Evolutionary conservation across 1,140 invertebrate genomes (phyloP), one percentile per base, ranked within the genome.

Genomic region (Drosophila elegans): DNA sequence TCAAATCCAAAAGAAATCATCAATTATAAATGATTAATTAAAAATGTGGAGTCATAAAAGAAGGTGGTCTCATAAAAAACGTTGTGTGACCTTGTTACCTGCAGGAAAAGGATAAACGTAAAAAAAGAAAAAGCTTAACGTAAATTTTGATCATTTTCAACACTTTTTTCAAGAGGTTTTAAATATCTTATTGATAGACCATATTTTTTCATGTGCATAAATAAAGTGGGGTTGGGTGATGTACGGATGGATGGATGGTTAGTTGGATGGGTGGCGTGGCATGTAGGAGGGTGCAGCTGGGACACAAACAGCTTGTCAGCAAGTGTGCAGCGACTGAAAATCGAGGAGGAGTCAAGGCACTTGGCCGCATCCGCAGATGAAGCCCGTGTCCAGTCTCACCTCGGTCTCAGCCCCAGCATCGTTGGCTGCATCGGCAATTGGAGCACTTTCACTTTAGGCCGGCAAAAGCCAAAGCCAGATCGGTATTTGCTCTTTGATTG

Each of bases 401-500:
- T 39, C 49, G 12, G 16, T 44, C 42, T 9, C 29, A 46, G 61
- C 32, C 25, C 5, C 4, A 34, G 62, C 39, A 21, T 41, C 46
- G 34, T 66, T 25, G 42, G 49, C 10, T 38, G 63, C 63, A 48
- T 59, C 57, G 53, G 64, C 84, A 89, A 89, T 78, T 89, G 85
- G 84, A 89, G 84, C 84, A 89, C 84, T 89, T 89, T 89, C 84
- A 89, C 84, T 89, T 89, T 89, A 73, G 68, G 68, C 68, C 67
- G 51, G 42, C 67, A 41, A 66, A 21, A 60, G 49, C 67, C 66
- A 29, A 42, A 80, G 85, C 78, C 80, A 75, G 67, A 78, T 74
- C 73, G 82, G 79, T 88, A 79, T 89, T 89, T 74, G 74, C 74
- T 68, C 77, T 80, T 84, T 89, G 83, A 88, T 88, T 89, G 84